A percentile compares a stretch with the other conserved stretches of the same genome.
phyloP scores from a whole-genome alignment of 1,140 invertebrate species.

The Pseudomyrmex concolor region DNA sequence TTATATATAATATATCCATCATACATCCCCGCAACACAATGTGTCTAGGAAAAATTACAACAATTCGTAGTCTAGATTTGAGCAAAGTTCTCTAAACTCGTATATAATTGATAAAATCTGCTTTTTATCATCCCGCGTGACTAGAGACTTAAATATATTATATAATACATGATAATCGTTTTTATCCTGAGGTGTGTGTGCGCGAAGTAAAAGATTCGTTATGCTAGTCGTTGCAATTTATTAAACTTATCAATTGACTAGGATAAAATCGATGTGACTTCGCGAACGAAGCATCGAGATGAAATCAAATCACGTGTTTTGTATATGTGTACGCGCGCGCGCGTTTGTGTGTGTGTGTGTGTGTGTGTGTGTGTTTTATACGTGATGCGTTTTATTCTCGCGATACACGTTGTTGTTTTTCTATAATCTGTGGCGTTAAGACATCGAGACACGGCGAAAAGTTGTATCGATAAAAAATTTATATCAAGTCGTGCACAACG shows the following conservation, averaged over 20 bases:
- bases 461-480: conserved; percentile 22
- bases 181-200: conserved; percentile 52
- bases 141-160: conserved; percentile 71
- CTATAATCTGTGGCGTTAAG: conserved; percentile 13
- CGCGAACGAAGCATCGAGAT: conserved; percentile 42
- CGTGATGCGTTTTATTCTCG: conserved; percentile 26
- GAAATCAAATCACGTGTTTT: conserved; percentile 28
- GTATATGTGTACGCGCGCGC: neutral
- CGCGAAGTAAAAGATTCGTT: conserved; percentile 61
- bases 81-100: conserved; percentile 74
- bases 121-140: conserved; percentile 60
- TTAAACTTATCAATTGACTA: conserved; percentile 79
- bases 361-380: neutral
- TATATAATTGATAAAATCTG: conserved; percentile 59
- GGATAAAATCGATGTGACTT: conserved; percentile 68
- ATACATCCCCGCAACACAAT: conserved; percentile 70
- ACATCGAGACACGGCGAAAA: conserved; percentile 36
- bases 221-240: conserved; percentile 59
- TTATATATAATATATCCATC: conserved; percentile 65
- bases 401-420: neutral
- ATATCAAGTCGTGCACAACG: conserved; percentile 6
- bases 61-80: conserved; percentile 73
- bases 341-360: conserved; percentile 1
- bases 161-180: too few species aligned
- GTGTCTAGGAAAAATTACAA: conserved; percentile 70